These are phyloP conservation scores for Galago senegalensis DNA, from an alignment of 2,797 vertebrate species.

Conservation along the genomic window DNA sequence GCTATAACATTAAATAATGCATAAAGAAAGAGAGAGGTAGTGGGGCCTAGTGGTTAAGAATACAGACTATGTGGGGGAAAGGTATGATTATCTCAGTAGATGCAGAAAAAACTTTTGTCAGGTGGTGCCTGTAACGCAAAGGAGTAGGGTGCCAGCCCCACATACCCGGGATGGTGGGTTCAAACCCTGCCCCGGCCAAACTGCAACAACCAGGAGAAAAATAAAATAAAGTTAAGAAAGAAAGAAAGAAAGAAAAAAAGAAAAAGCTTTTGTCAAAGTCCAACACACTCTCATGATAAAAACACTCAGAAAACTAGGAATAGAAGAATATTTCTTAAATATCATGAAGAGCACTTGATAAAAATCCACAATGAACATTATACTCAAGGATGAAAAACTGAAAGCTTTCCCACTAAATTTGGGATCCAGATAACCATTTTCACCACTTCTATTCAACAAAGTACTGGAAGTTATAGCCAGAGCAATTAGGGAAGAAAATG, in stretches of 20 bases:
- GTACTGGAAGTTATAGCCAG: not conserved
- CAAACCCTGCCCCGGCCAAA: too few relatives aligned
- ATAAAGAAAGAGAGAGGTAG: not conserved
- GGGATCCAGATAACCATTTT: not conserved
- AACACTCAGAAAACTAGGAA: conserved; percentile 37
- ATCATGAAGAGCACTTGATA: not conserved
- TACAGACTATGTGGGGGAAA: not conserved
- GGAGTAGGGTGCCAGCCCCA: too few relatives aligned
- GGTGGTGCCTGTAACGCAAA: too few relatives aligned
- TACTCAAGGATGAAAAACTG: not conserved
- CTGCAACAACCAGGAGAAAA: too few relatives aligned
- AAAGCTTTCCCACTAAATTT: not conserved
- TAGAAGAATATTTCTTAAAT: not conserved
- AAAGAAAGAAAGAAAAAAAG: not conserved
- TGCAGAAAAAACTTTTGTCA: conserved; percentile 43
- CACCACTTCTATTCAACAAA: not conserved
- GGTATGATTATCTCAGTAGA: not conserved
- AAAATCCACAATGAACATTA: not conserved
- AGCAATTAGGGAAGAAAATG: conserved; percentile 20
- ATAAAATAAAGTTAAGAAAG: too few relatives aligned
- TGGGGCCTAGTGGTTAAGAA: not conserved
- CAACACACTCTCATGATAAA: conserved; percentile 14
- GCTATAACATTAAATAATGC: not conserved
- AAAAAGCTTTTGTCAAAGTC: conserved; percentile 55
- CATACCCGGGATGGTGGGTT: too few relatives aligned